phyloP scores from a whole-genome alignment of 2,888 invertebrate genomes.

The Galerucella pusilla region DNA sequence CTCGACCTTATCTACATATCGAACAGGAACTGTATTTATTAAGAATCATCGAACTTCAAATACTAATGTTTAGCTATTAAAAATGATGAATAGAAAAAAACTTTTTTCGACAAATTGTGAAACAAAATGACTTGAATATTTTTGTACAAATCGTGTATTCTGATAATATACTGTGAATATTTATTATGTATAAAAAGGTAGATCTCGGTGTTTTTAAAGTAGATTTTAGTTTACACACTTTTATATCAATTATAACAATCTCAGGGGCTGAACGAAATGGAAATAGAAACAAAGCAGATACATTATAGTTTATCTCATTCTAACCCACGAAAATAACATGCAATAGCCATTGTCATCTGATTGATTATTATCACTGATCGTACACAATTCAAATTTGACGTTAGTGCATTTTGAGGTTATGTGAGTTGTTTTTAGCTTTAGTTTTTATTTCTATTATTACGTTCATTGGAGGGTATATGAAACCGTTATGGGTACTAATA shows the following conservation, averaged over 20 bases:
- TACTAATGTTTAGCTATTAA: background rate
- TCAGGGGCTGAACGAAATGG: constrained; percentile 11
- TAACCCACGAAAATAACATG: too few species aligned
- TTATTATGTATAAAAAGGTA: constrained; percentile 22
- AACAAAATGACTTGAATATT: constrained; percentile 18
- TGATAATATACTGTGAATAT: constrained; percentile 18
- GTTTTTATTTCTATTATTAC: background rate
- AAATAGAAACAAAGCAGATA: background rate
- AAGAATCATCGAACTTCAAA: background rate
- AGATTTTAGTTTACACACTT: constrained; percentile 26
- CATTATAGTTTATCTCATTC: too few species aligned
- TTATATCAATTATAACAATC: constrained; percentile 21
- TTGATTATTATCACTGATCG: too few species aligned
- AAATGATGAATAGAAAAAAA: background rate
- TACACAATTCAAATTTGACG: too few species aligned
- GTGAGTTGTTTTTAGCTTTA: background rate
- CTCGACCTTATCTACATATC: background rate
- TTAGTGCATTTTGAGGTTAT: too few species aligned
- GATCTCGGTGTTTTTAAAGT: constrained; percentile 32
- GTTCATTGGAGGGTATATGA: background rate
- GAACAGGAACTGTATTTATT: background rate
- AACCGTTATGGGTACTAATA: background rate
- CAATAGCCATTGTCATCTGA: too few species aligned
- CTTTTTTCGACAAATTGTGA: constrained; percentile 6
- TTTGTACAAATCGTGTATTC: constrained; percentile 22